Evolutionary conservation across 2,888 invertebrate genomes (phyloP).

Genomic region (Eupithecia subumbrata): DNA sequence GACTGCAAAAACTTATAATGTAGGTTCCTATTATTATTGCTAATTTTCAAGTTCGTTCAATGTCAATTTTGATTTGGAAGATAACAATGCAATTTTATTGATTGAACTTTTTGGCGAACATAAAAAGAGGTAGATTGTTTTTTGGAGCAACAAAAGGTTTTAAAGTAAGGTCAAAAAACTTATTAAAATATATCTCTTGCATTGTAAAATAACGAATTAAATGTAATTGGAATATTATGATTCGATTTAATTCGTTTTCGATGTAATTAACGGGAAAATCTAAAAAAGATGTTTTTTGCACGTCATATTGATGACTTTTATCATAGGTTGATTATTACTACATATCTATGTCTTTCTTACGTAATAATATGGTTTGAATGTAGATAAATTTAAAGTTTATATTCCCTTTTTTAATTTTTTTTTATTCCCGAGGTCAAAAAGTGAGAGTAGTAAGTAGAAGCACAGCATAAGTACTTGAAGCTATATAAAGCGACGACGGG

Average conservation of each 20-base stretch:
- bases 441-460: background rate
- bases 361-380: background rate
- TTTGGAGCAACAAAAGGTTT: constrained; percentile 36
- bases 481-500: background rate
- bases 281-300: background rate
- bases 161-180: constrained; percentile 28
- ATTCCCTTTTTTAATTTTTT: background rate
- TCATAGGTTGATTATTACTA: no score
- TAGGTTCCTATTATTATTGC: constrained; percentile 4
- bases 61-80: constrained; percentile 40
- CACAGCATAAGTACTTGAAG: background rate
- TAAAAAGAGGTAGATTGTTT: constrained; percentile 24
- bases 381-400: background rate
- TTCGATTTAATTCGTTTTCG: background rate
- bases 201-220: background rate
- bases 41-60: constrained; percentile 38
- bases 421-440: no score
- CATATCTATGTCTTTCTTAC: background rate
- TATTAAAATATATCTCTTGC: background rate
- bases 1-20: constrained; percentile 20
- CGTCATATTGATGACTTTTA: background rate
- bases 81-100: constrained; percentile 45
- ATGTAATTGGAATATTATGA: background rate
- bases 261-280: background rate
- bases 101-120: constrained; percentile 31